Evolutionary conservation across 2,113 vertebrate genomes (phyloP).

Genomic region (Sceloporus tristichus): DNA sequence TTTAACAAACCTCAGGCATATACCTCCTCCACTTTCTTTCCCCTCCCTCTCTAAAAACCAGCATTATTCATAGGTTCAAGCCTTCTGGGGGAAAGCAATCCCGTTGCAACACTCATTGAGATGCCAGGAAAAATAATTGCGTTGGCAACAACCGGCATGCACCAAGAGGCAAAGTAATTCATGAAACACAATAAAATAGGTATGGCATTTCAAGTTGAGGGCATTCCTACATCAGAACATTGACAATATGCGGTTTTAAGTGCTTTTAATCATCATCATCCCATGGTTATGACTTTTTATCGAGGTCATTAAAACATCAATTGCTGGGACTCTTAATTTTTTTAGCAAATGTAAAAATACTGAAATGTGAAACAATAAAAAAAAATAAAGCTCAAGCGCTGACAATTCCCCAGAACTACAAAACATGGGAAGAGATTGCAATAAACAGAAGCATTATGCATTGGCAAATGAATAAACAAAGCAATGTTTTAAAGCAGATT

Average conservation of each 20-base stretch:
- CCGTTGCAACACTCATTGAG: neutral
- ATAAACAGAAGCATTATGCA: neutral
- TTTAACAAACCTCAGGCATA: no score
- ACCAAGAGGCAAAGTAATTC: conserved; percentile 15
- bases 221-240: conserved; percentile 17
- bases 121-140: neutral
- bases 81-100: neutral
- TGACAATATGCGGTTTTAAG: conserved; percentile 12
- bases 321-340: conserved; percentile 12
- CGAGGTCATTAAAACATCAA: neutral
- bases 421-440: neutral
- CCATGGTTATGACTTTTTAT: neutral
- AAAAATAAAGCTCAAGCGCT: neutral
- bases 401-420: conserved; percentile 3
- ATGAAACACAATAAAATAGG: conserved; percentile 13
- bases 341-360: neutral
- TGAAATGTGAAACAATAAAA: conserved; percentile 9
- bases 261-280: conserved; percentile 6
- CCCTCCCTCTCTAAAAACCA: neutral
- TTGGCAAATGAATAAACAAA: conserved; percentile 6
- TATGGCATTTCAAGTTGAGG: neutral
- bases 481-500: neutral
- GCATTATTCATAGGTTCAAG: neutral
- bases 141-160: conserved; percentile 7
- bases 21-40: neutral